Conservation (phyloP, 2,888 invertebrate species). For the Platynereis dumerilii region DNA sequence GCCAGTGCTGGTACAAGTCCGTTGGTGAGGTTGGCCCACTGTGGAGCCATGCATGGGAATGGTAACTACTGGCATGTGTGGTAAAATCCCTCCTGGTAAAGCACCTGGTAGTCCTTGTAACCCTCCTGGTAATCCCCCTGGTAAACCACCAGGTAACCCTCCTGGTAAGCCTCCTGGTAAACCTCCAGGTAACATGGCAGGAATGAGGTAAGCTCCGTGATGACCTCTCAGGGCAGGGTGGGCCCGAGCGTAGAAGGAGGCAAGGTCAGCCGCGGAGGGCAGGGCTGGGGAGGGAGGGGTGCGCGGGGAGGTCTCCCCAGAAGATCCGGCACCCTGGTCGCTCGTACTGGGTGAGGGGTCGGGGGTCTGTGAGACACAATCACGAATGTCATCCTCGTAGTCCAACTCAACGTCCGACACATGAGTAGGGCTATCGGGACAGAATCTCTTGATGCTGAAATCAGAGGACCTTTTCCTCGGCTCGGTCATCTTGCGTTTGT, state of each 20-base stretch:
- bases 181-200: not conserved
- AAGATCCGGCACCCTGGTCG: not conserved
- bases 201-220: not conserved
- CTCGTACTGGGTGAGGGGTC: slow-evolving; percentile 10
- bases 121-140: too few species aligned
- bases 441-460: slow-evolving; percentile 46
- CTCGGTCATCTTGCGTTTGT: slow-evolving; percentile 32
- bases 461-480: slow-evolving; percentile 24
- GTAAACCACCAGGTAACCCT: too few species aligned
- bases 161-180: not conserved
- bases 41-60: not conserved
- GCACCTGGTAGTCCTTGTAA: too few species aligned
- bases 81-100: not conserved
- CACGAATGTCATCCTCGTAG: slow-evolving; percentile 27
- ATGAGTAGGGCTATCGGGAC: slow-evolving; percentile 44
- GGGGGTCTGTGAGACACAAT: slow-evolving; percentile 2
- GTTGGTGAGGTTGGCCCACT: too few species aligned
- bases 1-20: not conserved
- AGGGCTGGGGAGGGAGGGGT: slow-evolving; percentile 5
- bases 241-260: slow-evolving; percentile 4
- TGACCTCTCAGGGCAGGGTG: too few species aligned
- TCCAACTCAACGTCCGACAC: slow-evolving; percentile 39
- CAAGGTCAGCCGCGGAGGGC: slow-evolving; percentile 1
- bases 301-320: slow-evolving; percentile 4
- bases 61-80: not conserved